Base-by-base conservation (phyloP, 2,113 vertebrate species). In the Hucho hucho region DNA sequence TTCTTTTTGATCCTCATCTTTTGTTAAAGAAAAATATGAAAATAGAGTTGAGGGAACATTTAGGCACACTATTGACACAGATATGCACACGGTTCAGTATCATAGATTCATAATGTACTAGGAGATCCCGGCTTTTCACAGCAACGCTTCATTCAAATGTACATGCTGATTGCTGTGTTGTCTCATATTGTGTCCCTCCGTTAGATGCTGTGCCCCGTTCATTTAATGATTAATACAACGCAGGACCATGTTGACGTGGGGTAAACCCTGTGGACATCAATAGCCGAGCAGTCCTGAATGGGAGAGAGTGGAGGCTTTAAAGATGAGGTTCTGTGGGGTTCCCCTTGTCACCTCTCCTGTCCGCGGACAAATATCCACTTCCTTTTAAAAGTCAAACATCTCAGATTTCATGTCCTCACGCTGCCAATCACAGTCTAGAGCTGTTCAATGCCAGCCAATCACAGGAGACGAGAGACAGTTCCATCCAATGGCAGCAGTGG, bases 31-130 rank as follows among this genome's bases (percentile, higher is more conserved):
- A 93, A 91, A 92, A 91, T 93, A 94, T 87, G 93, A 93, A 92
- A 94, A 95, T 93, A 95, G 92, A 94, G 93, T 91, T 88, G 93
- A 95, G 83, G 95, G 92, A 43, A 97, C 94, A 95, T 92, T 95
- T 95, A 98, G 96, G 96, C 96, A 98, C 96, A 96, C 94, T 94
- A 95, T 92, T 95, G 95, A 98, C 95, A 98, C 93, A 92, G 91
- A 95, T 96, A 95, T 95, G 95, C 94, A 97, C 9, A 43, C 2
- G 37, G 37, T 43, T 43, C 37, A 43, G 11, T 43, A 11, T 43
- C 37, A 95, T 90, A 94, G 89, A 91, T 94, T 93, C 89, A 95
- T 91, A 53, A 94, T 86, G 90, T 94, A 94, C 87, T 89, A 86
- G 86, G 11, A 49, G 49, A 53, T 18, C 49, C 49, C 16, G 49